A percentile compares a stretch with the other conserved stretches of the same genome.
Conservation (phyloP, 2,888 invertebrate genomes). For the Latrodectus hesperus region DNA sequence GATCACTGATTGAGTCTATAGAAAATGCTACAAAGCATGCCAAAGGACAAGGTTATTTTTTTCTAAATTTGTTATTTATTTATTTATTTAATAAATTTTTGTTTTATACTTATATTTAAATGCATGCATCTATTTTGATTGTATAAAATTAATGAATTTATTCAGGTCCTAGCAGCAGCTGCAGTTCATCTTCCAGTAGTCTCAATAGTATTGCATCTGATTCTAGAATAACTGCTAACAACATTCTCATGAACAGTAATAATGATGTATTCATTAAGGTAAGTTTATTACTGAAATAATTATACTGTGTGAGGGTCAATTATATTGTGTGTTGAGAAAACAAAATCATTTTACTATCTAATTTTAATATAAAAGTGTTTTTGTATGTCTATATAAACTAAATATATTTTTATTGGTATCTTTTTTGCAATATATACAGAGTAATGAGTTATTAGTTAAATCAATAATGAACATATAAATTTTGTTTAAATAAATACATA, state of each 20-base stretch:
- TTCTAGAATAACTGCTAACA: constrained; percentile 72
- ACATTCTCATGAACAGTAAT: constrained; percentile 56
- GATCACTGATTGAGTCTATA: constrained; percentile 91
- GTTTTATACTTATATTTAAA: not conserved
- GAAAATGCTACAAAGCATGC: constrained; percentile 82
- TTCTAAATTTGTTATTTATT: not conserved
- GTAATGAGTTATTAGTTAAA: not conserved
- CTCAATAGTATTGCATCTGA: constrained; percentile 79
- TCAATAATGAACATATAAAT: no score
- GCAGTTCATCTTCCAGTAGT: constrained; percentile 82
- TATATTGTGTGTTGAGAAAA: no score
- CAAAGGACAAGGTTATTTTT: constrained; percentile 50
- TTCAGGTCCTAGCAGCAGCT: constrained; percentile 76
- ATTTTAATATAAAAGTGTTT: not conserved
- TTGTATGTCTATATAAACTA: not conserved
- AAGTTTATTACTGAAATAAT: no score
- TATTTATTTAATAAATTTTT: not conserved
- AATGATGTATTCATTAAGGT: constrained; percentile 70
- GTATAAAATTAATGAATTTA: not conserved
- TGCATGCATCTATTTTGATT: not conserved
- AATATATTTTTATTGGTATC: not conserved
- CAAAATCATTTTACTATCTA: not conserved
- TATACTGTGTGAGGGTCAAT: no score
- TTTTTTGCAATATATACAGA: not conserved
- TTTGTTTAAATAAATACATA: no score